phyloP scores from a whole-genome alignment of 92 coral and sea anemone genomes.

The Parazoanthus darwini region DNA sequence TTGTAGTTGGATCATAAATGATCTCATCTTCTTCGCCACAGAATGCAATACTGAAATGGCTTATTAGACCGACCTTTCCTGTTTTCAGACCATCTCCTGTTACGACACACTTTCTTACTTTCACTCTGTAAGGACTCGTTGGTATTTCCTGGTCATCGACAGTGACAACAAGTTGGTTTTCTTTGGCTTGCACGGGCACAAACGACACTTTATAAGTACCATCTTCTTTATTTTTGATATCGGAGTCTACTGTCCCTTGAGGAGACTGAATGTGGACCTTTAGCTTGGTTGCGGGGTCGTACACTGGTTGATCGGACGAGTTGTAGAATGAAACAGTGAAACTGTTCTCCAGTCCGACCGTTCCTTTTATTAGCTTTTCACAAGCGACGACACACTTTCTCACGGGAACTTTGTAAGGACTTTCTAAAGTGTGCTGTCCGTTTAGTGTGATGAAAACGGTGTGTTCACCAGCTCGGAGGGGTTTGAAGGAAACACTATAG shows the following conservation, averaged over 20 bases:
- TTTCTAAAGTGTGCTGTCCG: conserved; percentile 26
- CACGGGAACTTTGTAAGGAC: conserved; percentile 36
- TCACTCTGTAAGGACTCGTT: conserved; percentile 25
- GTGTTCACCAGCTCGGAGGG: conserved; percentile 18
- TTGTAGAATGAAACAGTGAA: conserved; percentile 11
- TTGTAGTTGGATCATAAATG: conserved; percentile 19
- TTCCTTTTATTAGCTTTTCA: conserved; percentile 31
- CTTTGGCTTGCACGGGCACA: conserved; percentile 22
- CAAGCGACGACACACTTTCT: conserved; percentile 30
- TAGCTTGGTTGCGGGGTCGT: conserved; percentile 23
- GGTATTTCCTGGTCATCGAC: conserved; percentile 32
- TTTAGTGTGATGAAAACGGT: conserved; percentile 3
- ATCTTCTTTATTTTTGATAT: conserved; percentile 18
- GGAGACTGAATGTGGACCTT: conserved; percentile 13
- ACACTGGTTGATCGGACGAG: not conserved
- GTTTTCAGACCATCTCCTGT: conserved; percentile 27
- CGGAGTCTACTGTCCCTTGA: not conserved
- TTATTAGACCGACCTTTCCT: conserved; percentile 19
- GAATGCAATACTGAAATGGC: conserved; percentile 29
- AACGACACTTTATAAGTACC: conserved; percentile 25
- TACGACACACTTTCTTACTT: conserved; percentile 27
- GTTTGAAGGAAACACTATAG: conserved; percentile 10
- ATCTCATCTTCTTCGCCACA: not conserved
- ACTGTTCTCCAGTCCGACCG: conserved; percentile 40
- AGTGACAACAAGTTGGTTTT: conserved; percentile 24